Conservation (phyloP, 1,140 invertebrate genomes). For the Heterodera carotae region DNA sequence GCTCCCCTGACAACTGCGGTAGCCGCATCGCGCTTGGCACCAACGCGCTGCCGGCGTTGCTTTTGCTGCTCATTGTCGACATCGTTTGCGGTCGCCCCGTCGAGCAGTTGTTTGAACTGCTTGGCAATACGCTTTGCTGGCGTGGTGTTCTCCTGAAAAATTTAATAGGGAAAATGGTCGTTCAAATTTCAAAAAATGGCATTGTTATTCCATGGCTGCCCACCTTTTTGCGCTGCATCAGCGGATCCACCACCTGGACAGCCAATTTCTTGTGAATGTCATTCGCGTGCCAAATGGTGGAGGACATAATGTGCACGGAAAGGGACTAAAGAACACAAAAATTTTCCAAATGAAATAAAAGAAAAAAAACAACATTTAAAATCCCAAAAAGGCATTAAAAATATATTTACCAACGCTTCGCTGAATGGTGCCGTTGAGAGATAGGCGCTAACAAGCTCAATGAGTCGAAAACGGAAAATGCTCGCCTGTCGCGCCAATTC, state of each 20-base stretch:
- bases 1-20: not conserved
- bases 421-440: not conserved
- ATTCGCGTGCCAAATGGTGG: not conserved
- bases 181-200: not conserved
- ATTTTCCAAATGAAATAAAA: too few relatives aligned
- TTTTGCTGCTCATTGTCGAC: not conserved
- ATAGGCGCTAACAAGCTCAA: not conserved
- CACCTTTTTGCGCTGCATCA: not conserved
- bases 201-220: too few relatives aligned
- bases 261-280: not conserved
- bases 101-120: not conserved
- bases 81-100: not conserved
- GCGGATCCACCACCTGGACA: not conserved
- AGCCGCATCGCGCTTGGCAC: not conserved
- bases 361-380: too few relatives aligned
- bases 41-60: not conserved
- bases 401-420: not conserved
- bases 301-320: not conserved
- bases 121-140: not conserved
- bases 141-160: not conserved
- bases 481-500: not conserved
- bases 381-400: too few relatives aligned
- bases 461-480: not conserved
- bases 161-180: not conserved
- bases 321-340: not conserved